These are phyloP conservation scores for Spodoptera litura DNA, from an alignment of 1,140 invertebrate species.

Conservation along the genomic window DNA sequence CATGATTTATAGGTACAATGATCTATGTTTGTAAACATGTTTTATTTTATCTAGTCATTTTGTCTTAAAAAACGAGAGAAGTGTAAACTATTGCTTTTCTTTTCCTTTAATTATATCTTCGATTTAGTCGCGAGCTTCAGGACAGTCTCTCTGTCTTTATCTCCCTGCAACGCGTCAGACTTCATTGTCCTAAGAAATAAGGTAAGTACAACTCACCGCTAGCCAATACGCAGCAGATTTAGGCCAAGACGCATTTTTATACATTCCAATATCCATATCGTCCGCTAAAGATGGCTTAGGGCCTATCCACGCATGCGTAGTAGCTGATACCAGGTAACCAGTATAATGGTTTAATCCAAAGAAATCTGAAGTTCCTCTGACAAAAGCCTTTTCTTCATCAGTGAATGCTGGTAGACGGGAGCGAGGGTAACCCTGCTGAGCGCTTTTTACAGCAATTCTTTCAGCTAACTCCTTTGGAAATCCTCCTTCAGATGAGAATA, in stretches of 20 bases:
- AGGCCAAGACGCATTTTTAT: constrained; percentile 49
- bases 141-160: too few species aligned
- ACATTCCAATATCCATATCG: constrained; percentile 51
- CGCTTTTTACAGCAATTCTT: constrained; percentile 84
- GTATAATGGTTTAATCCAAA: constrained; percentile 89
- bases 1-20: too few species aligned
- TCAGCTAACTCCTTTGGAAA: constrained; percentile 87
- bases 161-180: too few species aligned
- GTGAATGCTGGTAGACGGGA: constrained; percentile 86
- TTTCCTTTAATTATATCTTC: too few species aligned
- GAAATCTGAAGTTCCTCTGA: constrained; percentile 88
- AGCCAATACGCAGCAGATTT: constrained; percentile 56
- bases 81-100: too few species aligned
- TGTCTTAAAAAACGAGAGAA: too few species aligned
- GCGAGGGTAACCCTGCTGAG: constrained; percentile 73
- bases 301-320: constrained; percentile 44
- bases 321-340: constrained; percentile 61
- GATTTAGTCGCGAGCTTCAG: too few species aligned
- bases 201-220: constrained; percentile 43
- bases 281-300: constrained; percentile 56
- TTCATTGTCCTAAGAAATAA: background rate
- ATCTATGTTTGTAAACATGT: too few species aligned
- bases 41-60: too few species aligned
- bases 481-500: constrained; percentile 87
- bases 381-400: constrained; percentile 81